phyloP scores from a whole-genome alignment of 2,888 invertebrate genomes.

The Hyppa rectilinea region DNA sequence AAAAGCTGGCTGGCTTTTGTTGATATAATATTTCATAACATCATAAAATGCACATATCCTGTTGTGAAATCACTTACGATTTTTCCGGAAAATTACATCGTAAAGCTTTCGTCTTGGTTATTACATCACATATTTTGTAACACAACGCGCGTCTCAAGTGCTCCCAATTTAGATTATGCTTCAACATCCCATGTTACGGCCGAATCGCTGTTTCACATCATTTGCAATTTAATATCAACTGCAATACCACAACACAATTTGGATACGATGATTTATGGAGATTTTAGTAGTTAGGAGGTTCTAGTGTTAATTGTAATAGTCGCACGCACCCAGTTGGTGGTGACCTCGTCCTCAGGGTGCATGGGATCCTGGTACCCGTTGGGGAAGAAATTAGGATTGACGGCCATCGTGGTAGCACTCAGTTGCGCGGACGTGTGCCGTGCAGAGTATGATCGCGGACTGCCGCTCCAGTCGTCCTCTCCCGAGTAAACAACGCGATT shows the following conservation, averaged over 20 bases:
- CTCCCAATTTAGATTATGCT: constrained; percentile 82
- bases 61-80: constrained; percentile 70
- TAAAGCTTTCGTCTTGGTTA: constrained; percentile 73
- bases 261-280: constrained; percentile 44
- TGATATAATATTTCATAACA: constrained; percentile 49
- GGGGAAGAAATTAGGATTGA: constrained; percentile 89
- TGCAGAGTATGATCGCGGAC: constrained; percentile 84
- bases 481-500: constrained; percentile 88
- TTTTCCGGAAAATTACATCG: constrained; percentile 74
- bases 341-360: constrained; percentile 91
- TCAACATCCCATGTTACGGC: constrained; percentile 64
- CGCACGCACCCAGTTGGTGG: constrained; percentile 91
- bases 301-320: constrained; percentile 59
- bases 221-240: constrained; percentile 58
- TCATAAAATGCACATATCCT: constrained; percentile 58
- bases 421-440: constrained; percentile 83
- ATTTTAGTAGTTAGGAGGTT: constrained; percentile 52
- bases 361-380: constrained; percentile 89
- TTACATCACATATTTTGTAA: constrained; percentile 88
- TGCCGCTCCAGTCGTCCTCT: constrained; percentile 86
- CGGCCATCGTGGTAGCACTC: constrained; percentile 81
- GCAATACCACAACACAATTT: constrained; percentile 58
- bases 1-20: constrained; percentile 20
- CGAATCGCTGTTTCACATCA: constrained; percentile 52
- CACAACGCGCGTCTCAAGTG: constrained; percentile 81